These are phyloP conservation scores for Monopis laevigella DNA, from an alignment of 2,888 invertebrate species.

Conservation along the genomic window DNA sequence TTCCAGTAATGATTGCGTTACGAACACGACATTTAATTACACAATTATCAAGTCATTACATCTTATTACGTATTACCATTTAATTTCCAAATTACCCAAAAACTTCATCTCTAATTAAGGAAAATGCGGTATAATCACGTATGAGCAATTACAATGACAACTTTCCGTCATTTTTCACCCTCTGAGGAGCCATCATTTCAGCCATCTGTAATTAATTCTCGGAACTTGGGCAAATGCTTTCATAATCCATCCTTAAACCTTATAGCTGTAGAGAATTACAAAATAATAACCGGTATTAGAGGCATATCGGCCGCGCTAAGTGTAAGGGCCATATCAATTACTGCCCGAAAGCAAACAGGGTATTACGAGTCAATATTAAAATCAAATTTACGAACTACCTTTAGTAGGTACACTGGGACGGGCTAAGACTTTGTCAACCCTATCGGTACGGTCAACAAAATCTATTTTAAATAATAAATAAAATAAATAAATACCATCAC, in stretches of 20 bases:
- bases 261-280: slow-evolving; percentile 53
- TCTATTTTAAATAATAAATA: neutral
- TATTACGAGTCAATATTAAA: slow-evolving; percentile 62
- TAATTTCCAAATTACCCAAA: too few relatives aligned
- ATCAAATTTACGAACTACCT: slow-evolving; percentile 56
- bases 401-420: slow-evolving; percentile 18
- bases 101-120: too few relatives aligned
- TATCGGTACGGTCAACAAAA: slow-evolving; percentile 29
- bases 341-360: slow-evolving; percentile 48
- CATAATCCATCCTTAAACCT: slow-evolving; percentile 52
- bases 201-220: slow-evolving; percentile 13
- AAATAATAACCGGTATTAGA: slow-evolving; percentile 55
- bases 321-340: slow-evolving; percentile 62
- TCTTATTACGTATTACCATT: too few relatives aligned
- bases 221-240: slow-evolving; percentile 26
- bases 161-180: too few relatives aligned
- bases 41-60: too few relatives aligned
- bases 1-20: too few relatives aligned
- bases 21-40: too few relatives aligned
- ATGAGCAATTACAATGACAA: too few relatives aligned
- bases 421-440: slow-evolving; percentile 27
- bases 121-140: too few relatives aligned
- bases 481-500: too few relatives aligned
- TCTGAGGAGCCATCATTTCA: slow-evolving; percentile 2
- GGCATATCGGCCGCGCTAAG: slow-evolving; percentile 30